phyloP scores from a whole-genome alignment of 1,140 invertebrate genomes.

The Drosophila sucinea region DNA sequence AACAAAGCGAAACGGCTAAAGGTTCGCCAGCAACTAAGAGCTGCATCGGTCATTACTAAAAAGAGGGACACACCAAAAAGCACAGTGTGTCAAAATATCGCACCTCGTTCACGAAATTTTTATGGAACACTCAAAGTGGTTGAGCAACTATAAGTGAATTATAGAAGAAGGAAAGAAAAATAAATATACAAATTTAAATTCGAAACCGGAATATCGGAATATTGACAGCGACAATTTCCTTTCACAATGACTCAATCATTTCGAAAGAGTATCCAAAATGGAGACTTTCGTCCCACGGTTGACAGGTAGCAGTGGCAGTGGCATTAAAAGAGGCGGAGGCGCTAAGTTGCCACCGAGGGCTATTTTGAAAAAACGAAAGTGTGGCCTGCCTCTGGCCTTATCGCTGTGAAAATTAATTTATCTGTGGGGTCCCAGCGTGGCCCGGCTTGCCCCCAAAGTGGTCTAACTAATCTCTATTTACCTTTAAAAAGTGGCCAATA shows the following conservation, averaged over 20 bases:
- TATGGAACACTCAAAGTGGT: no score
- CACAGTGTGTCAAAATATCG: neutral
- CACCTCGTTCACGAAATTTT: no score
- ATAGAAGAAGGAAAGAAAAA: no score
- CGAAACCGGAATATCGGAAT: no score
- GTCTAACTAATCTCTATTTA: slow-evolving; percentile 25
- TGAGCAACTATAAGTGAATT: no score
- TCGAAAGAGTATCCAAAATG: no score
- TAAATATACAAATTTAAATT: no score
- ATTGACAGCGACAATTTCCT: no score
- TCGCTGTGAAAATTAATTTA: slow-evolving; percentile 62
- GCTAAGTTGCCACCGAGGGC: slow-evolving; percentile 60
- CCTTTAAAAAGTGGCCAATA: slow-evolving; percentile 34
- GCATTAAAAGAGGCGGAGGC: slow-evolving; percentile 42
- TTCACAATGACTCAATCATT: neutral
- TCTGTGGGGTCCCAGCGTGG: slow-evolving; percentile 11
- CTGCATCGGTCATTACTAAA: slow-evolving; percentile 19
- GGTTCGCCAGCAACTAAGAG: slow-evolving; percentile 5
- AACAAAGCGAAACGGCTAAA: slow-evolving; percentile 55
- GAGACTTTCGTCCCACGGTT: slow-evolving; percentile 24
- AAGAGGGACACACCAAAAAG: neutral
- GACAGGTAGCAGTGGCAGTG: neutral
- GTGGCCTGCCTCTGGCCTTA: slow-evolving; percentile 11
- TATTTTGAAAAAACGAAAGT: slow-evolving; percentile 63
- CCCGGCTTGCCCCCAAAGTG: slow-evolving; percentile 31